Conservation (phyloP, 2,113 vertebrate species). For the Uria aalge region DNA sequence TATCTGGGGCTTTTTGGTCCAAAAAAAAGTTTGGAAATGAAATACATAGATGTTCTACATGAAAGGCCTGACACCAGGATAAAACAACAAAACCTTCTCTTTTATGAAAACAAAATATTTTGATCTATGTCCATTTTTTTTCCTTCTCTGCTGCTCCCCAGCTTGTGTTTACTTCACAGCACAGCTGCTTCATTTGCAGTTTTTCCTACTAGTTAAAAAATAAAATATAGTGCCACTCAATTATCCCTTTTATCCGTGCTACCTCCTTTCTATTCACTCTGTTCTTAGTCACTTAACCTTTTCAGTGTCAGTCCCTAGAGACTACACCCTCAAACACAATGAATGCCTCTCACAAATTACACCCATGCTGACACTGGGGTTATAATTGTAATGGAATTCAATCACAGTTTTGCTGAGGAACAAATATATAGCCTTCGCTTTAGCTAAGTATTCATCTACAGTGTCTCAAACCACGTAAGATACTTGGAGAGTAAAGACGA, state of each 20-base stretch:
- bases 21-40: background rate
- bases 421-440: background rate
- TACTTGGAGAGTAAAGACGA: background rate
- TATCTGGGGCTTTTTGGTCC: background rate
- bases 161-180: background rate
- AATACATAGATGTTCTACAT: background rate
- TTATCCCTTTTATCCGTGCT: background rate
- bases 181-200: background rate
- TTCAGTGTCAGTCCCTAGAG: background rate
- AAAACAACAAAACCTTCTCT: background rate
- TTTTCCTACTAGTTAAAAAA: background rate
- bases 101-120: slow-evolving; percentile 12
- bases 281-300: background rate
- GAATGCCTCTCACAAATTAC: background rate
- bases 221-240: background rate
- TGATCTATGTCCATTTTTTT: background rate
- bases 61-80: background rate
- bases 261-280: background rate
- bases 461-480: background rate
- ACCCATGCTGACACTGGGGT: background rate
- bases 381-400: background rate
- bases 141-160: background rate
- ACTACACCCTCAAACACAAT: background rate
- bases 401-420: background rate
- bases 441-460: background rate